Conservation (phyloP, 2,797 vertebrate species). For the Merluccius polli region DNA sequence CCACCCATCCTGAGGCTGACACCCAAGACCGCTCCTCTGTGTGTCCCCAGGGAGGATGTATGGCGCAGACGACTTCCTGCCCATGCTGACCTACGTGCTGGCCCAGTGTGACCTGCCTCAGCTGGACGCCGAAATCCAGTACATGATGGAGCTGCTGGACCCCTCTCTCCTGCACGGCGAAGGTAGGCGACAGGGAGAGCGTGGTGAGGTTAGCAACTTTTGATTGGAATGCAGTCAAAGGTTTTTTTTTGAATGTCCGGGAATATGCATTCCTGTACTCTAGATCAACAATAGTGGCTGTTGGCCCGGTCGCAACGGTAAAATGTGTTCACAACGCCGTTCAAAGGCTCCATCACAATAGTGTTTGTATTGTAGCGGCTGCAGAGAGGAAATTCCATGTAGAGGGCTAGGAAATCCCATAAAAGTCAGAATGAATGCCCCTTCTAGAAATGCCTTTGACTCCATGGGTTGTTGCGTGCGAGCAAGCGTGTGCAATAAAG, state of each 20-base stretch:
- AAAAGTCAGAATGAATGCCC: constrained; percentile 30
- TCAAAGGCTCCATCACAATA: neutral
- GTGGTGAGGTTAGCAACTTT: neutral
- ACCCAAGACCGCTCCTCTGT: neutral
- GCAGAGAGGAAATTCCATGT: constrained; percentile 35
- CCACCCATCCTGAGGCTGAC: constrained; percentile 17
- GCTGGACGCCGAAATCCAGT: constrained; percentile 90
- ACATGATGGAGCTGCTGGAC: constrained; percentile 97
- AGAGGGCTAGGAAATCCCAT: constrained; percentile 45
- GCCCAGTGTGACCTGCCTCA: constrained; percentile 95
- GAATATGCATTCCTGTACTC: neutral
- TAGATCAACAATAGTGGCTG: neutral
- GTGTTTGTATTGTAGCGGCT: neutral
- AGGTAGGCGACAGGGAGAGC: constrained; percentile 69
- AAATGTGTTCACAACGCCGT: neutral
- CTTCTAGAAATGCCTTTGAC: neutral
- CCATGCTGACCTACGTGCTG: constrained; percentile 90
- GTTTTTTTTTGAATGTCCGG: neutral
- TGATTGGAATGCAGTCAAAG: neutral
- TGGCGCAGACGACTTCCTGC: constrained; percentile 95
- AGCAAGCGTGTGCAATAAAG: neutral
- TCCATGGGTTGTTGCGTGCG: neutral
- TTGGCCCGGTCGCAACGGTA: neutral
- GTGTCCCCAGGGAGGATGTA: constrained; percentile 86
- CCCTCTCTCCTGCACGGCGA: constrained; percentile 91